phyloP scores from a whole-genome alignment of 2,888 invertebrate species.

The Patella pellucida region DNA sequence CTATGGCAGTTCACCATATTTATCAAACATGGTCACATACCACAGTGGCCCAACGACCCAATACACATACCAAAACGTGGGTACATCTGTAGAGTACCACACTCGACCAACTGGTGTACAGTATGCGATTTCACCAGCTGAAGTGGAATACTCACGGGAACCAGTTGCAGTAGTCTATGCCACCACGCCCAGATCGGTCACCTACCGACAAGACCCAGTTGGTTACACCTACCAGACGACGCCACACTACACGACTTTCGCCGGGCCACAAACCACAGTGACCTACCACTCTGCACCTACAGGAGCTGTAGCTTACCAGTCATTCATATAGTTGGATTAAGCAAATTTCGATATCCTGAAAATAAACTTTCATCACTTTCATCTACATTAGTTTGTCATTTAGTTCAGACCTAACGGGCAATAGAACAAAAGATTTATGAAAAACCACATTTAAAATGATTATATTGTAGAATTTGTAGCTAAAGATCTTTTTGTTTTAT shows the following conservation, averaged over 20 bases:
- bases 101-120: conserved; percentile 1
- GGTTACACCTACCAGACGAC: not conserved
- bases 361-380: too few relatives aligned
- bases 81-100: not conserved
- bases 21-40: not conserved
- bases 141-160: not conserved
- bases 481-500: too few relatives aligned
- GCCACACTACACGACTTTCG: not conserved
- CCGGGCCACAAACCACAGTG: not conserved
- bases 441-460: too few relatives aligned
- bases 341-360: too few relatives aligned
- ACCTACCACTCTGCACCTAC: not conserved
- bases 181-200: conserved; percentile 3
- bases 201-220: conserved; percentile 1
- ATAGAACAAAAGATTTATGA: too few relatives aligned
- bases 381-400: too few relatives aligned
- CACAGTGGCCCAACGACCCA: not conserved
- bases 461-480: too few relatives aligned
- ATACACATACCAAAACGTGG: not conserved
- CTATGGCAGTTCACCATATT: conserved; percentile 2
- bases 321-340: too few relatives aligned
- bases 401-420: too few relatives aligned
- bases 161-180: conserved; percentile 1
- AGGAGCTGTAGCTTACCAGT: not conserved
- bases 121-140: not conserved